Evolutionary conservation across 2,888 invertebrate species (phyloP).

Genomic region (Anaspis maculata): DNA sequence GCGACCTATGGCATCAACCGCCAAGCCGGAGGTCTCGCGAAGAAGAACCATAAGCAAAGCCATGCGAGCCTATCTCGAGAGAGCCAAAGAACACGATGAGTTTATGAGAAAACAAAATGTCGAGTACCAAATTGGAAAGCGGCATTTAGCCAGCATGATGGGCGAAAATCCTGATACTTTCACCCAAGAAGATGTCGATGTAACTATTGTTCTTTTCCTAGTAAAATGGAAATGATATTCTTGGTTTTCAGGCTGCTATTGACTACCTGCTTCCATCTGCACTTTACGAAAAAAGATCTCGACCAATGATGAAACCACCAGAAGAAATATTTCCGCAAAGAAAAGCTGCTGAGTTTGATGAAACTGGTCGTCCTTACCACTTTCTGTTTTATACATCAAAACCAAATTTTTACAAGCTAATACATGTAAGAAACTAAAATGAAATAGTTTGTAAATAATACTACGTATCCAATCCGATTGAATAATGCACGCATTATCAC

Average conservation of each 20-base stretch:
- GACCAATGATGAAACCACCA: conserved; percentile 87
- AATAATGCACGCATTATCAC: too few species aligned
- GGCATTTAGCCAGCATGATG: conserved; percentile 99
- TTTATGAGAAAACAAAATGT: conserved; percentile 71
- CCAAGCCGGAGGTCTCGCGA: too few species aligned
- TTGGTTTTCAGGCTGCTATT: conserved; percentile 72
- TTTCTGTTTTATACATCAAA: conserved; percentile 85
- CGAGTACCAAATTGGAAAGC: conserved; percentile 85
- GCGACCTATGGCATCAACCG: too few species aligned
- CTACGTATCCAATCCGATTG: background rate
- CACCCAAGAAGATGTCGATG: conserved; percentile 79
- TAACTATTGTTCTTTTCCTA: too few species aligned
- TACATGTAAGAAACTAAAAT: conserved; percentile 57
- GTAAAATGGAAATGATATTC: too few species aligned
- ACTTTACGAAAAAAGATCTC: conserved; percentile 72
- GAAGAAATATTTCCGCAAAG: conserved; percentile 73
- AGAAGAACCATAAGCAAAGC: conserved; percentile 81
- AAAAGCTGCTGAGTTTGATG: conserved; percentile 86
- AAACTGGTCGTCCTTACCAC: conserved; percentile 83
- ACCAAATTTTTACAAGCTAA: conserved; percentile 73
- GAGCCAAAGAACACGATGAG: conserved; percentile 70
- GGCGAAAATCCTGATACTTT: conserved; percentile 86
- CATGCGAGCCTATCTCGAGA: conserved; percentile 81
- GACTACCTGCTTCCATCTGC: conserved; percentile 95
- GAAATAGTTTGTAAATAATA: background rate